Evolutionary conservation across 2,113 vertebrate species (phyloP).

Genomic region (Pollimyrus isidori): DNA sequence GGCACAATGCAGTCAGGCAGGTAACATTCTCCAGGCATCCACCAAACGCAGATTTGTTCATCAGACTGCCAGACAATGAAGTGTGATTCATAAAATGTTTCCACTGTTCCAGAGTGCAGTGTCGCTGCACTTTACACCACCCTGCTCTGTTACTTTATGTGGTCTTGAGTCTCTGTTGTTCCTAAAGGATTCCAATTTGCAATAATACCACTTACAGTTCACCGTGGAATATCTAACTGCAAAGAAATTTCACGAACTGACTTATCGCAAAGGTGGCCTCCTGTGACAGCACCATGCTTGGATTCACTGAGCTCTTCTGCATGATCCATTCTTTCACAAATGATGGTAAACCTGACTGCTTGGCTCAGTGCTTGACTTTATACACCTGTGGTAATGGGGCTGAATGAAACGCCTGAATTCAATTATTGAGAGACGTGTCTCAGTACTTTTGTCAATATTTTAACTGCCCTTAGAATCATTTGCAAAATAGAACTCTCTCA

Average conservation of each 20-base stretch:
- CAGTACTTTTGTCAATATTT: not conserved
- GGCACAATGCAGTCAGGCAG: too few species aligned
- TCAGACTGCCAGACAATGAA: too few species aligned
- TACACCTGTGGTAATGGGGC: too few species aligned
- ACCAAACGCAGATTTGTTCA: accelerated
- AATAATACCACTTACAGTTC: not conserved
- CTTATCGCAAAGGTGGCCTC: not conserved
- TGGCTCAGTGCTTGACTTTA: too few species aligned
- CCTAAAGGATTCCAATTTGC: not conserved
- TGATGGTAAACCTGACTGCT: too few species aligned
- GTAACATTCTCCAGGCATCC: too few species aligned
- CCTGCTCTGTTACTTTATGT: not conserved
- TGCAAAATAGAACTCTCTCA: not conserved
- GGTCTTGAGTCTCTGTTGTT: not conserved
- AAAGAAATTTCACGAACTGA: not conserved
- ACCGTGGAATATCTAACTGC: not conserved
- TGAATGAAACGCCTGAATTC: too few species aligned
- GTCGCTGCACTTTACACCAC: too few species aligned
- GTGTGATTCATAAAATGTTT: too few species aligned
- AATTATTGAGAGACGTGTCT: too few species aligned
- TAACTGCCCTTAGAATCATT: not conserved
- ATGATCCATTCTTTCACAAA: too few species aligned
- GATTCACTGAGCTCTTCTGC: not conserved
- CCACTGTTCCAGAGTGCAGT: too few species aligned
- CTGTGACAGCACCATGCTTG: not conserved